Conservation (phyloP, 2,888 invertebrate species). For the Antheraea assamensis region DNA sequence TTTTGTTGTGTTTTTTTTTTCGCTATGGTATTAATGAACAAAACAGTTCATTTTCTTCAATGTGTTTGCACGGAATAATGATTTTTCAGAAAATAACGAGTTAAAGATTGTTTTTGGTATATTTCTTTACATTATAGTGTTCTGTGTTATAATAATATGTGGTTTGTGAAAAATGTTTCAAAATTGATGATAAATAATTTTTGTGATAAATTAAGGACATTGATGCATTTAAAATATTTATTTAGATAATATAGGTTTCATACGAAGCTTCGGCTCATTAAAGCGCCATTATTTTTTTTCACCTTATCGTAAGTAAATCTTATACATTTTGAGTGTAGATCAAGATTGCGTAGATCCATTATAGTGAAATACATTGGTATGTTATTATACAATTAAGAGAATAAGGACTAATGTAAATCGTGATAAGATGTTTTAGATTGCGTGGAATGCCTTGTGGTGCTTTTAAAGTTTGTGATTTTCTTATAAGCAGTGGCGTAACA, state of each 20-base stretch:
- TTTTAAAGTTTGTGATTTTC: not conserved
- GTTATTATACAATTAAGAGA: not conserved
- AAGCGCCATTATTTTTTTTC: not conserved
- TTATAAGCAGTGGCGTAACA: not conserved
- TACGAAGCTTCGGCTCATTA: not conserved
- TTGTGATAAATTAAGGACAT: conserved; percentile 15
- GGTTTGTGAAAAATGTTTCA: not conserved
- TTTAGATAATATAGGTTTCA: conserved; percentile 4
- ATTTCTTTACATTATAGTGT: not conserved
- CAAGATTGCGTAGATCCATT: not conserved
- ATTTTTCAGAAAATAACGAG: not conserved
- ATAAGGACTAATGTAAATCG: not conserved
- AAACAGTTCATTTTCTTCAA: not conserved
- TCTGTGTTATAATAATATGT: not conserved
- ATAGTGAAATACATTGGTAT: not conserved
- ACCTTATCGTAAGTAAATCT: not conserved
- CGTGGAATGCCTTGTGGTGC: conserved; percentile 1
- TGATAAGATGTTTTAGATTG: not conserved
- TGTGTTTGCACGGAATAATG: not conserved
- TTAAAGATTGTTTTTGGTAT: not conserved
- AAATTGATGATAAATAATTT: not conserved
- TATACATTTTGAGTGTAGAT: not conserved
- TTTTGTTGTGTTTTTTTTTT: not conserved
- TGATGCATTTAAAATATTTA: conserved; percentile 15
- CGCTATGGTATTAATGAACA: not conserved